phyloP scores from a whole-genome alignment of 2,113 vertebrate genomes.

The Orthonyx spaldingii region DNA sequence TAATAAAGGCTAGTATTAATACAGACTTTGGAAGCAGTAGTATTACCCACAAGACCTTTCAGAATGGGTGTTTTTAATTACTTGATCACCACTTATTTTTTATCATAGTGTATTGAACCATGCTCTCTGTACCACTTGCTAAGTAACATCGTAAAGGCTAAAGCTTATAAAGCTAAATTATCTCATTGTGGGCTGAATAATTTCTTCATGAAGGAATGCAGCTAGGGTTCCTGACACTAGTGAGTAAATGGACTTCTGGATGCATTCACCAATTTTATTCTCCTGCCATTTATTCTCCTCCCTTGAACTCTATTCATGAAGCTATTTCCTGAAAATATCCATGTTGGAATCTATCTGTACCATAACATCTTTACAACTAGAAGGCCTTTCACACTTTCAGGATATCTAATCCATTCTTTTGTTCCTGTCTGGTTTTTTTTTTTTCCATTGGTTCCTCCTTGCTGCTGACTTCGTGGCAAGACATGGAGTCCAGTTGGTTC shows the following conservation, averaged over 20 bases:
- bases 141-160: background rate
- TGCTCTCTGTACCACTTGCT: background rate
- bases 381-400: background rate
- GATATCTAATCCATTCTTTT: background rate
- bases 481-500: background rate
- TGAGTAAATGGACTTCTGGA: background rate
- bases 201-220: background rate
- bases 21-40: background rate
- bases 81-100: background rate
- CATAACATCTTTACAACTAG: background rate
- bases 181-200: background rate
- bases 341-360: background rate
- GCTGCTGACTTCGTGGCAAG: background rate
- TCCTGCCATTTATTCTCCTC: background rate
- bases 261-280: background rate
- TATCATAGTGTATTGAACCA: background rate
- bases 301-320: background rate
- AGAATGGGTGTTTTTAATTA: background rate
- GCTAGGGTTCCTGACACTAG: background rate
- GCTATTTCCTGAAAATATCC: background rate
- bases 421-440: background rate
- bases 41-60: background rate
- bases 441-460: background rate
- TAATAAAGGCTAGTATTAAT: background rate
- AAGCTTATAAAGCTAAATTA: background rate